phyloP scores from a whole-genome alignment of 2,113 vertebrate genomes.

The Chloropsis hardwickii region DNA sequence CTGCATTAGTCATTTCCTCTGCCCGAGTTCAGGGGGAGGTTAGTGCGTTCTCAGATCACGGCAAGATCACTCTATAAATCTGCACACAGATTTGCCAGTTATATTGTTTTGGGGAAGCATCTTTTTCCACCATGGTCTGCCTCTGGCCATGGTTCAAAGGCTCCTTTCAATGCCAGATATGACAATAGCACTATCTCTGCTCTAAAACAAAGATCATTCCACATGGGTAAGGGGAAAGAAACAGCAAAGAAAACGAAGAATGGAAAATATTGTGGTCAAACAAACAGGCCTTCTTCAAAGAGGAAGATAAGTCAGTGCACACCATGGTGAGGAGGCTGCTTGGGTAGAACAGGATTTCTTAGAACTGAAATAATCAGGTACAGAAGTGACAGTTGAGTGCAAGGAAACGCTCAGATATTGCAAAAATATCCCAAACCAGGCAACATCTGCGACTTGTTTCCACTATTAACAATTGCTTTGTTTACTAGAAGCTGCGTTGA shows the following conservation, averaged over 20 bases:
- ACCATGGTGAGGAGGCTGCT: background rate
- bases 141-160: conserved; percentile 66
- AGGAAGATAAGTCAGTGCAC: conserved; percentile 13
- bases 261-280: conserved; percentile 36
- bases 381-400: background rate
- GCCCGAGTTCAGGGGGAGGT: conserved; percentile 77
- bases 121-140: conserved; percentile 60
- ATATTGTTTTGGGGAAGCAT: conserved; percentile 46
- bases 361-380: background rate
- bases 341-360: background rate
- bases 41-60: conserved; percentile 77
- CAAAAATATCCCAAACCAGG: background rate
- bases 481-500: background rate
- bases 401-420: background rate
- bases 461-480: background rate
- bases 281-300: conserved; percentile 13
- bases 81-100: conserved; percentile 34
- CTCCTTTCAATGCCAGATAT: conserved; percentile 38
- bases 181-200: conserved; percentile 46
- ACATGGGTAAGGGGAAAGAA: background rate
- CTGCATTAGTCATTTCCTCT: conserved; percentile 81
- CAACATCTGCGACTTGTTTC: background rate
- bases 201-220: background rate
- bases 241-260: background rate
- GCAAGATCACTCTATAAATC: conserved; percentile 44